Evolutionary conservation across 2,888 invertebrate species (phyloP), one percentile per base, ranked within the genome.

Genomic region (Chloroclysta siterata): DNA sequence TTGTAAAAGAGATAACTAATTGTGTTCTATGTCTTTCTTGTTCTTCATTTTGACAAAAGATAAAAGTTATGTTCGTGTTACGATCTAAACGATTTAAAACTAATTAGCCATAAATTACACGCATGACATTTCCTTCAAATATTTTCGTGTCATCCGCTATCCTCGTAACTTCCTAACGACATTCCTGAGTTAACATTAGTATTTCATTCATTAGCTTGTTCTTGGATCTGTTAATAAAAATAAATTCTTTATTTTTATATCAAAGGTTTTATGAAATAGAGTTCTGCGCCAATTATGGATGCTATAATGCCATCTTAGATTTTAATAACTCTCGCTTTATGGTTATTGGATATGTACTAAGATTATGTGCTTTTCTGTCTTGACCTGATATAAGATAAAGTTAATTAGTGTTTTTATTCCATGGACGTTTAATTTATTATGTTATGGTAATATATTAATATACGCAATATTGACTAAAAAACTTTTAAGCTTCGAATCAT

Each of bases 101-200:
- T 54, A 69, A 66, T 71, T 69, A 71, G 64, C 67, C 62, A 68
- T 69, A 67, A 62, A 60, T 69, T 55, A 68, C 62, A 14, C 60
- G 48, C 53, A 53, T 66, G 69, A 71, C 65, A 69, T 65, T 71
- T 68, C 66, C 70, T 63, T 68, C 63, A 69, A 67, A 54, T 48
- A 67, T 69, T 67, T 71, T 62, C 63, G 66, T 68, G 70, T 63
- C 70, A 66, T 63, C 60, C 55, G 56, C 69, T 67, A 69, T 67
- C 65, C 69, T 69, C 51, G 50, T 60, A 63, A 58, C 69, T 69
- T 69, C 67, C 65, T 71, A 71, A 71, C 62, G 65, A 69, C 71
- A 71, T 69, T 71, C 69, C 55, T 64, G 14, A 71, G 71, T 67
- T 71, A 66, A 68, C 54, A 55, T 55, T 55, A 41, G 47, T 47